Conservation (phyloP, 2,113 vertebrate genomes). For the Dromaius novaehollandiae region DNA sequence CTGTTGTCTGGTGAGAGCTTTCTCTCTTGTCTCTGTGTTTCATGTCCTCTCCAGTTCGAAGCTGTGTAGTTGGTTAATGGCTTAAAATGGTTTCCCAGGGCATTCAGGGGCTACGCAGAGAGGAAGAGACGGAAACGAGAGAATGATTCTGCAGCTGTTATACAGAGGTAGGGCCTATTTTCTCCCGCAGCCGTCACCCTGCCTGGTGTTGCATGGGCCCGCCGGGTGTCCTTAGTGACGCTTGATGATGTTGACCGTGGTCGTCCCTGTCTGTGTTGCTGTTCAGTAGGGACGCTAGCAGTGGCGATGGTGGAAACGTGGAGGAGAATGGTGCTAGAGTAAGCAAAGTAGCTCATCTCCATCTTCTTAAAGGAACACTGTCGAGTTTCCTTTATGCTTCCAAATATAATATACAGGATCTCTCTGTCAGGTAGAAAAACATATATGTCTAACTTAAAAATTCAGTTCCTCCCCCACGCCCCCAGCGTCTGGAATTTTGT, state of each 20-base stretch:
- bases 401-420: background rate
- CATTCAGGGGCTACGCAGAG: slow-evolving; percentile 95
- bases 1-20: slow-evolving; percentile 16
- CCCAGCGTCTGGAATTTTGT: background rate
- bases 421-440: background rate
- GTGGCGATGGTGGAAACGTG: background rate
- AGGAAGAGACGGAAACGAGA: slow-evolving; percentile 95
- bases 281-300: background rate
- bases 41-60: slow-evolving; percentile 17
- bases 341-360: background rate
- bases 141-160: slow-evolving; percentile 88
- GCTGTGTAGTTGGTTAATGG: slow-evolving; percentile 76
- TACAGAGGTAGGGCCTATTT: slow-evolving; percentile 91
- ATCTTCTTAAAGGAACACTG: slow-evolving; percentile 24
- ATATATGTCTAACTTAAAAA: background rate
- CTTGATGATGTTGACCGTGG: background rate
- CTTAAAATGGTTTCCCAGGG: slow-evolving; percentile 88
- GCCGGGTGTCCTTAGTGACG: background rate
- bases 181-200: slow-evolving; percentile 66
- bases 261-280: slow-evolving; percentile 67
- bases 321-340: background rate
- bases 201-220: slow-evolving; percentile 60
- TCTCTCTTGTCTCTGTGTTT: slow-evolving; percentile 20
- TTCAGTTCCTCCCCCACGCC: background rate
- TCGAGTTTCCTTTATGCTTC: background rate